Conservation (phyloP, 2,113 vertebrate genomes). For the Puffinus mauretanicus region DNA sequence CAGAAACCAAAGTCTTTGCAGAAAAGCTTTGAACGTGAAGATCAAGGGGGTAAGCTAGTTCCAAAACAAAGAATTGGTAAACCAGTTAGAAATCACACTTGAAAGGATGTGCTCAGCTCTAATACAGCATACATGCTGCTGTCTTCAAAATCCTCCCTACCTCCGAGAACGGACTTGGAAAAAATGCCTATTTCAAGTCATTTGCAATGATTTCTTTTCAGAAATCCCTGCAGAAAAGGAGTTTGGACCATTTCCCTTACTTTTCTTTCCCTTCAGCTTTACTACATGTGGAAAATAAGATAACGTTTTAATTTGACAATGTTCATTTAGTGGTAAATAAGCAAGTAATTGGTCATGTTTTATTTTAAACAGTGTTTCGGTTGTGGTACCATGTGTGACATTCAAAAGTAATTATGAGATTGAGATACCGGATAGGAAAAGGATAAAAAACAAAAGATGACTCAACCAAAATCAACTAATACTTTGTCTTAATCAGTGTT, state of each 20-base stretch:
- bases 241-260: background rate
- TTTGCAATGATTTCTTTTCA: background rate
- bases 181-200: background rate
- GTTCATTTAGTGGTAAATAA: constrained; percentile 38
- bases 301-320: background rate
- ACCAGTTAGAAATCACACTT: background rate
- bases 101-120: background rate
- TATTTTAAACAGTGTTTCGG: constrained; percentile 16
- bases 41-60: background rate
- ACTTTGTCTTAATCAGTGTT: constrained; percentile 22
- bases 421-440: constrained; percentile 5
- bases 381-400: background rate
- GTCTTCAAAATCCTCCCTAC: background rate
- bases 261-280: constrained; percentile 4
- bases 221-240: background rate
- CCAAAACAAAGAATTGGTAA: background rate
- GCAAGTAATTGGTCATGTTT: constrained; percentile 30
- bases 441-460: constrained; percentile 27
- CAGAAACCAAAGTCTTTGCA: background rate
- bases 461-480: constrained; percentile 17
- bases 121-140: too few species aligned
- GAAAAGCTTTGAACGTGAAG: background rate
- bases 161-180: background rate
- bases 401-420: constrained; percentile 16
- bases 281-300: constrained; percentile 7